Conservation (phyloP, 2,888 invertebrate species). For the Nemapogon koenigi region DNA sequence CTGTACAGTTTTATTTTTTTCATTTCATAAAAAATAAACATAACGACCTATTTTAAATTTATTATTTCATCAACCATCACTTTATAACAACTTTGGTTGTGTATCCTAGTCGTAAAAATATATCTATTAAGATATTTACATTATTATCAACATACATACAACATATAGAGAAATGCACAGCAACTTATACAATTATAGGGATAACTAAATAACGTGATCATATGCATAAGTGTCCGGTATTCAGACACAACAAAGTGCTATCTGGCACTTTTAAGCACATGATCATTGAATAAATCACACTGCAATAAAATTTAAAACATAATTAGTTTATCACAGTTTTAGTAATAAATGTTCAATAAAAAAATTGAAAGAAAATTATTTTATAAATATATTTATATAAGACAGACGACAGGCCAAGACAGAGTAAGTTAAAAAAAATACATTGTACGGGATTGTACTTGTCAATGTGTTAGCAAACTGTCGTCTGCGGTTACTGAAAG, state of each 20-base stretch:
- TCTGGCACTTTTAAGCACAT: not conserved
- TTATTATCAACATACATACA: constrained; percentile 63
- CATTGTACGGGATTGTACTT: constrained; percentile 51
- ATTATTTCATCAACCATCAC: constrained; percentile 65
- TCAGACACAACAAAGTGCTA: not conserved
- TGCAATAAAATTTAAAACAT: constrained; percentile 48
- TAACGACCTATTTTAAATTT: constrained; percentile 59
- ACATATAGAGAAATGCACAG: constrained; percentile 66
- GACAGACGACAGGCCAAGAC: constrained; percentile 63
- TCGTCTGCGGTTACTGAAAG: constrained; percentile 35
- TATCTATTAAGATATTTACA: constrained; percentile 63
- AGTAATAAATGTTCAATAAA: constrained; percentile 2
- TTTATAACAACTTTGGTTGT: constrained; percentile 68
- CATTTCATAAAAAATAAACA: constrained; percentile 51
- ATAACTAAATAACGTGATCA: constrained; percentile 51
- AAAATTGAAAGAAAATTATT: constrained; percentile 1
- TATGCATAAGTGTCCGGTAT: constrained; percentile 2
- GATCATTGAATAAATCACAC: constrained; percentile 29
- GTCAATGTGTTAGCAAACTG: constrained; percentile 61
- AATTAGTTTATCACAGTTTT: constrained; percentile 39
- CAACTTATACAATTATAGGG: constrained; percentile 56
- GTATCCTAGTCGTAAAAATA: constrained; percentile 67
- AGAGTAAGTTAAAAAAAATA: constrained; percentile 63
- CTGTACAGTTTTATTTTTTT: constrained; percentile 40
- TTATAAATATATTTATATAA: constrained; percentile 1